Evolutionary conservation across 2,888 invertebrate species (phyloP).

Genomic region (Galeopsomyia nigrocyanea): DNA sequence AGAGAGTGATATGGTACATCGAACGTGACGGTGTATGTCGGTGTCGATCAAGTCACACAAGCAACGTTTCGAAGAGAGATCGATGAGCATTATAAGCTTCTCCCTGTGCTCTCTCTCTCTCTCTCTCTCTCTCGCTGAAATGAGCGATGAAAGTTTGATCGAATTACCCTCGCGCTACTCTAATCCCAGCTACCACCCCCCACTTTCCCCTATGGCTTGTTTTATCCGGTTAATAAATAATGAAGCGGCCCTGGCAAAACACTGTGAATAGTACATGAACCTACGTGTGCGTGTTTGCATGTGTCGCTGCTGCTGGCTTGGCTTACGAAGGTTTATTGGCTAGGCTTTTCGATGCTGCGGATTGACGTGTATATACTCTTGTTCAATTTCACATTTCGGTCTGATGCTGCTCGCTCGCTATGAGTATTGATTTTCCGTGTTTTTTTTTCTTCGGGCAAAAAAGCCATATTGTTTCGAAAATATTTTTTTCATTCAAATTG

Average conservation of each 20-base stretch:
- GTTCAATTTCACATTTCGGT: too few species aligned
- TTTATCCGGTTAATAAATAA: constrained; percentile 22
- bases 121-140: constrained; percentile 27
- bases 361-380: too few species aligned
- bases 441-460: too few species aligned
- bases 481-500: too few species aligned
- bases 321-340: too few species aligned
- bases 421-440: too few species aligned
- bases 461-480: too few species aligned
- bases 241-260: constrained; percentile 20
- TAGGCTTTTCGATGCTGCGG: too few species aligned
- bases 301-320: too few species aligned
- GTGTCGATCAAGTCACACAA: constrained; percentile 34
- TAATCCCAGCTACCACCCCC: background rate
- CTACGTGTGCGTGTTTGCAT: too few species aligned
- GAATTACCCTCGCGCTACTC: constrained; percentile 40
- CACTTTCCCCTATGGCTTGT: background rate
- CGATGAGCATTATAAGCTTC: constrained; percentile 45
- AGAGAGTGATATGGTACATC: constrained; percentile 46
- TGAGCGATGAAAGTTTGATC: constrained; percentile 48
- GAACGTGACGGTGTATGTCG: constrained; percentile 45
- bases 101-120: background rate
- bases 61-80: constrained; percentile 41
- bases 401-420: too few species aligned
- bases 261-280: constrained; percentile 14